Base-by-base conservation (phyloP, 2,113 vertebrate genomes). In the Caloenas nicobarica region DNA sequence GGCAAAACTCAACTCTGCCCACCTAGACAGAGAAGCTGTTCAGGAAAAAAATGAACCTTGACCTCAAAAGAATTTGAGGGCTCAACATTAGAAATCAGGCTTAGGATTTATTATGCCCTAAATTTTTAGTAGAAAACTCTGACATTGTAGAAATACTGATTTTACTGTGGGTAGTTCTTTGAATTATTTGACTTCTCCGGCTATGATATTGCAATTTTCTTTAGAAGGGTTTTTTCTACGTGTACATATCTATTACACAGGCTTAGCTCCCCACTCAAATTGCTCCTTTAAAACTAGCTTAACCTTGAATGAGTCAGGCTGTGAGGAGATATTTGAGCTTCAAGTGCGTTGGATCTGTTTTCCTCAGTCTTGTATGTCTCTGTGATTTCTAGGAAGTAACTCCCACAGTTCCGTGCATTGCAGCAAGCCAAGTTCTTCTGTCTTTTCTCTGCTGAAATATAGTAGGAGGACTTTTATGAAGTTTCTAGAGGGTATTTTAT, bases 391-490 rank as follows among this genome's bases (percentile, higher is more conserved):
- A 17, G 15, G 56, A 81, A 86, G 38, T 58, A 60, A 46, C 61
- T 65, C 34, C 26, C 36, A 48, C 0, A 0, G 5, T 72, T 81
- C 70, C 76, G 11, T 60, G 16, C 48, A 36, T 4, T 66, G 46
- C 72, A 83, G 60, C 17, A 83, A 64, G 31, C 19, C 51, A 62
- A 16, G 7, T 18, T 77, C 46, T 78, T 51, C 33, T 34, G 46
- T 16, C 5, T 40, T 50, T 60, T 54, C 10, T 76, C 48, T 86
- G 31, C 33, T 65, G 31, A 91, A 86, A 74, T 73, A 50, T 0
- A 62, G 17, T 9, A 23, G 31, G 16, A 71, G 57, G 42, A 71
- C 15, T 62, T 68, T 57, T 77, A 18, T 89, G 13, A 62, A 6
- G 0, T 79, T 92, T 77, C 58, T 70, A 48, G 33, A 74, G 9